phyloP scores from a whole-genome alignment of 2,888 invertebrate genomes.

The Acanthosepion esculentum region DNA sequence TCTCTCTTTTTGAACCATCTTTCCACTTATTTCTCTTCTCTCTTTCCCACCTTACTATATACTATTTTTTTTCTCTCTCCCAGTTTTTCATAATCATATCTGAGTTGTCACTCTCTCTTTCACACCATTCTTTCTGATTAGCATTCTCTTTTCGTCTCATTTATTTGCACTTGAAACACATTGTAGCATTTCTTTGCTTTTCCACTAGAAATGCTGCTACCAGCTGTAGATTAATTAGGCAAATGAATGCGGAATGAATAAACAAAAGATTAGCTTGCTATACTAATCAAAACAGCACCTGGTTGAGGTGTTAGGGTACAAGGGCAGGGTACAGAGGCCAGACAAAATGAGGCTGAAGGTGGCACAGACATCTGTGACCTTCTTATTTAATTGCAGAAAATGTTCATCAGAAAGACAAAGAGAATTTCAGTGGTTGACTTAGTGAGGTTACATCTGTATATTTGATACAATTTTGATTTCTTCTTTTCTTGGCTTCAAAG shows the following conservation, averaged over 20 bases:
- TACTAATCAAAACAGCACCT: constrained; percentile 1
- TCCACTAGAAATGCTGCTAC: not conserved
- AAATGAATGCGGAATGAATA: not conserved
- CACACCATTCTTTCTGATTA: not conserved
- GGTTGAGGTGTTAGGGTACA: not conserved
- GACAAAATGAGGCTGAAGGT: not conserved
- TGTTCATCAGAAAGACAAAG: not conserved
- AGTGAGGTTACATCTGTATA: too few relatives aligned
- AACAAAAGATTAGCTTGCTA: not conserved
- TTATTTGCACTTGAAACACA: not conserved
- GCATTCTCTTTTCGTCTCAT: not conserved
- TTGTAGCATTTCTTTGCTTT: not conserved
- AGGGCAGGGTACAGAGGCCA: not conserved
- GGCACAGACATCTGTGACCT: not conserved
- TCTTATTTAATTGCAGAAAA: not conserved
- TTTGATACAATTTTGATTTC: too few relatives aligned
- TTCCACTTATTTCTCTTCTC: not conserved
- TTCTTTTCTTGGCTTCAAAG: not conserved
- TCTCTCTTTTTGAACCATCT: not conserved
- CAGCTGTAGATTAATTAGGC: not conserved
- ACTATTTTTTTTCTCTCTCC: not conserved
- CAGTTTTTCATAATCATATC: not conserved
- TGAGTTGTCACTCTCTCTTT: not conserved
- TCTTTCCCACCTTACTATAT: not conserved
- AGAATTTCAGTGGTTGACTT: not conserved